Conservation (phyloP, 2,888 invertebrate species). For the Brachyopa scutellaris region DNA sequence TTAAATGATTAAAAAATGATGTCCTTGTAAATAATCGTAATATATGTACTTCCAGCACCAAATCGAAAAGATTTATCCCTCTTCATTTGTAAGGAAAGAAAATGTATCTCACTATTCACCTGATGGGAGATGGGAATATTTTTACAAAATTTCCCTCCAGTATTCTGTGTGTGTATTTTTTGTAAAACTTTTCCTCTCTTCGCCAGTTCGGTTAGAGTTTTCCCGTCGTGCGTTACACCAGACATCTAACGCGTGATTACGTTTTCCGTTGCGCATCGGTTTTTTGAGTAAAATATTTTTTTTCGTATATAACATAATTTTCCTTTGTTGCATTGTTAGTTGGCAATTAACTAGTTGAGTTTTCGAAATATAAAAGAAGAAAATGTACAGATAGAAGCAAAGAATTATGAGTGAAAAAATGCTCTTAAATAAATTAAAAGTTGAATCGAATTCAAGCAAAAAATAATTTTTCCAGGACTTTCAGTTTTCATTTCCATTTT, state of each 20-base stretch:
- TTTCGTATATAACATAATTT: conserved; percentile 6
- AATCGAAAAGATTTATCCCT: neutral
- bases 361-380: neutral
- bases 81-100: neutral
- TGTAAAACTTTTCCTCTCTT: conserved; percentile 45
- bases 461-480: conserved; percentile 49
- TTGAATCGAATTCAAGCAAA: conserved; percentile 19
- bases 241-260: conserved; percentile 58
- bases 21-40: conserved; percentile 15
- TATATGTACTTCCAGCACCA: neutral
- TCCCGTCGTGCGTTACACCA: conserved; percentile 69
- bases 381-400: conserved; percentile 18
- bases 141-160: conserved; percentile 50
- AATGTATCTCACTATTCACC: conserved; percentile 39
- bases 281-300: conserved; percentile 59
- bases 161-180: conserved; percentile 17
- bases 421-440: neutral
- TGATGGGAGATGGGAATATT: conserved; percentile 41
- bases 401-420: conserved; percentile 30
- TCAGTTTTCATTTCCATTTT: conserved; percentile 44
- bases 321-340: conserved; percentile 40
- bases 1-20: neutral
- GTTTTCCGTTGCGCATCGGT: conserved; percentile 71
- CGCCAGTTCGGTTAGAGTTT: conserved; percentile 68
- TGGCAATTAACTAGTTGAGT: neutral